Evolutionary conservation across 2,888 invertebrate genomes (phyloP).

Genomic region (Euplagia quadripunctaria): DNA sequence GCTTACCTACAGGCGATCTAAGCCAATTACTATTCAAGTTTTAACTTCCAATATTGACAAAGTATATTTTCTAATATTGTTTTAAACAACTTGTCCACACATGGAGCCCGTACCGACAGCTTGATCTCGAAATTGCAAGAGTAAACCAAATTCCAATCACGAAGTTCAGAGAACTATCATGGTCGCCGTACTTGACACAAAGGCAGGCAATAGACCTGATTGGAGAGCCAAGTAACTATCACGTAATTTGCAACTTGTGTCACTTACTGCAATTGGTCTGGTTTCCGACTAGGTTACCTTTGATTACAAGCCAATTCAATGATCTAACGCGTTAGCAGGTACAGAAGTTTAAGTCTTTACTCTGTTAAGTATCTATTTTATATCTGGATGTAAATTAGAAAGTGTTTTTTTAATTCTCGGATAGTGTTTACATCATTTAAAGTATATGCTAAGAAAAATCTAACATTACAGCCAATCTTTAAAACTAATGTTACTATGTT

Average conservation of each 20-base stretch:
- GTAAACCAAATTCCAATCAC: conserved; percentile 7
- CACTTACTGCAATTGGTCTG: conserved; percentile 27
- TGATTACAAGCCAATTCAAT: conserved; percentile 23
- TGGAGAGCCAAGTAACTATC: conserved; percentile 44
- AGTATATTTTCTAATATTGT: too few relatives aligned
- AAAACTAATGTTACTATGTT: too few relatives aligned
- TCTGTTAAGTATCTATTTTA: neutral
- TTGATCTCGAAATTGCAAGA: neutral
- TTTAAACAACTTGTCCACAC: neutral
- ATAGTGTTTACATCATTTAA: neutral
- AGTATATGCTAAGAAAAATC: neutral
- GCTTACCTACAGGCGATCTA: too few relatives aligned
- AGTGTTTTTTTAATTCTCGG: neutral
- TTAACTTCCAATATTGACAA: too few relatives aligned
- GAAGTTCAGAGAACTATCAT: conserved; percentile 17
- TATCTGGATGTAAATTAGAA: too few relatives aligned
- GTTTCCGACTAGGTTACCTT: conserved; percentile 28
- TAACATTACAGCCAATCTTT: neutral
- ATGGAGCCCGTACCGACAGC: too few relatives aligned
- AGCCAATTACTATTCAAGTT: too few relatives aligned
- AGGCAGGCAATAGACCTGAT: conserved; percentile 44
- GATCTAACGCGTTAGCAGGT: neutral
- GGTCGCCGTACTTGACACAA: conserved; percentile 33
- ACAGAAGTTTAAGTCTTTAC: neutral
- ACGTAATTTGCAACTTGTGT: conserved; percentile 39